Percentiles rank a stretch among this genome's conserved stretches.
phyloP scores from a whole-genome alignment of 2,797 vertebrate genomes.

The Myiotriccus ornatus region DNA sequence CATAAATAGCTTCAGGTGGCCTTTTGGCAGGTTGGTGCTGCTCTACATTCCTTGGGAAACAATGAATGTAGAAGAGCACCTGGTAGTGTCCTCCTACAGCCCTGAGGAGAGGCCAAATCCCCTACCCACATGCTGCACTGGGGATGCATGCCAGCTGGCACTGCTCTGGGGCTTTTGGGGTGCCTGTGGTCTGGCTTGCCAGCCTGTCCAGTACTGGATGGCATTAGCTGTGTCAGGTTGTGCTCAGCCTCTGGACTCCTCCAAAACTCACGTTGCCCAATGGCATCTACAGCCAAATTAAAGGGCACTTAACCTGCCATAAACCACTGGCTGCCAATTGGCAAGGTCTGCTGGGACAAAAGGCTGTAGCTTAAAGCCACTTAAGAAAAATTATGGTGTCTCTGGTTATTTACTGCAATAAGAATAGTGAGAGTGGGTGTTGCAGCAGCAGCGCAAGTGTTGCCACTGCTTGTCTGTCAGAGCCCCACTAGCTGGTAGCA shows the following conservation, averaged over 20 bases:
- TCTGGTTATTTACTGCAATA: neutral
- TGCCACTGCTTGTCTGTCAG: neutral
- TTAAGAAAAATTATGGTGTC: neutral
- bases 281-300: neutral
- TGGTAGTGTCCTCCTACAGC: neutral
- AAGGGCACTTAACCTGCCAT: neutral
- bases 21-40: neutral
- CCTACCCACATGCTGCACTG: rapidly evolving
- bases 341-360: neutral
- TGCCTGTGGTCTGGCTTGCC: neutral
- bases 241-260: neutral
- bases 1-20: neutral
- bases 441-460: neutral
- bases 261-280: neutral
- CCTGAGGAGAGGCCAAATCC: neutral
- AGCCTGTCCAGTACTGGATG: neutral
- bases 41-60: neutral
- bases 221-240: neutral
- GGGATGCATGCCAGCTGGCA: rapidly evolving
- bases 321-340: neutral
- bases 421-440: neutral
- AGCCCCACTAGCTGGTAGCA: neutral
- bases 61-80: neutral
- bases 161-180: neutral
- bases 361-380: neutral